phyloP scores from a whole-genome alignment of 2,113 vertebrate species.

The Panthera leo region DNA sequence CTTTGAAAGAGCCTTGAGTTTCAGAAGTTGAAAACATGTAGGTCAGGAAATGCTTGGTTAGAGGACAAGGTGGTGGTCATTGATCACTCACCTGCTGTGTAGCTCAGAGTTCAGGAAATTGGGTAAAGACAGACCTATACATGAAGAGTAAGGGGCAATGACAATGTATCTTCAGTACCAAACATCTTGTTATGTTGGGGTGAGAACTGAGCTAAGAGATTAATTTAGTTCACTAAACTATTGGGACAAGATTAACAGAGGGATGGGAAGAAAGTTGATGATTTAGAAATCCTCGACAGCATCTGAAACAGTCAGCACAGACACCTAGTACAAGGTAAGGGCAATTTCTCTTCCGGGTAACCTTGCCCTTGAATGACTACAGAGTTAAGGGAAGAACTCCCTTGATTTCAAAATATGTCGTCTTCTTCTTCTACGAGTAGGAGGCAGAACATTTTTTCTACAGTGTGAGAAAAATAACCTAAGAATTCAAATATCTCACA shows the following conservation, averaged over 20 bases:
- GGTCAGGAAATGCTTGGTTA: neutral
- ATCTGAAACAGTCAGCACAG: neutral
- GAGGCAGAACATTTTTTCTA: neutral
- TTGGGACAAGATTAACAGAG: neutral
- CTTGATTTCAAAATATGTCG: neutral
- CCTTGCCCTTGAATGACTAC: neutral
- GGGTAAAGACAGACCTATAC: neutral
- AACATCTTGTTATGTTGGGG: neutral
- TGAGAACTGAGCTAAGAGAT: neutral
- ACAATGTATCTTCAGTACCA: neutral
- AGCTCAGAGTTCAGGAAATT: neutral
- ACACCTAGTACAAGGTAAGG: neutral
- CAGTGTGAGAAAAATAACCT: neutral
- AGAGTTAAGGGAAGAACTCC: neutral
- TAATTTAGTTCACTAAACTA: neutral
- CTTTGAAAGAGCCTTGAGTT: neutral
- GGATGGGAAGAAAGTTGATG: neutral
- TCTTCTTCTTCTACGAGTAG: neutral
- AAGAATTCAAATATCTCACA: neutral
- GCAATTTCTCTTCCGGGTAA: neutral
- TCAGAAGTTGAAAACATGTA: neutral
- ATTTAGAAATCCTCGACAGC: neutral
- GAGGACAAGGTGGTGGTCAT: neutral
- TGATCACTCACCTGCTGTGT: neutral
- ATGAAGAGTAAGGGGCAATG: neutral